These are phyloP conservation scores for Macaca mulatta DNA, from an alignment of 2,113 vertebrate genomes.

Conservation along the genomic window DNA sequence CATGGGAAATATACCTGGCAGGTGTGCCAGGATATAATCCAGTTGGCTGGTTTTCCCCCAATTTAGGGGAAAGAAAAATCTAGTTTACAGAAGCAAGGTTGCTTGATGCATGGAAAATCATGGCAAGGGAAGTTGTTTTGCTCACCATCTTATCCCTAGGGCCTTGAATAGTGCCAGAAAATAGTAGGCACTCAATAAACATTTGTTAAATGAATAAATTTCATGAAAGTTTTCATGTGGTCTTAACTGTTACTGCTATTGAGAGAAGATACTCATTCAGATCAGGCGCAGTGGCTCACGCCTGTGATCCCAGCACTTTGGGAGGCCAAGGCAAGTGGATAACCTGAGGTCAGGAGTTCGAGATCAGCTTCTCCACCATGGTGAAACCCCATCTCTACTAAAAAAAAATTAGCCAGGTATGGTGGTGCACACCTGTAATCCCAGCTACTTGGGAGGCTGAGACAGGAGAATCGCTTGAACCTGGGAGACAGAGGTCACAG, in stretches of 20 bases:
- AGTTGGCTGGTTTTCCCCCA: not conserved
- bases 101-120: not conserved
- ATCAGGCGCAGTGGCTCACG: too few species aligned
- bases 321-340: too few species aligned
- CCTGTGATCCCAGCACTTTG: too few species aligned
- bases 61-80: not conserved
- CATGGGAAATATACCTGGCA: not conserved
- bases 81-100: not conserved
- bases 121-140: not conserved
- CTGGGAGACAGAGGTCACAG: too few species aligned
- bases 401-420: too few species aligned
- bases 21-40: not conserved
- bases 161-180: not conserved
- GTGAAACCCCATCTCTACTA: too few species aligned
- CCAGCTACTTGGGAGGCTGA: too few species aligned
- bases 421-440: too few species aligned
- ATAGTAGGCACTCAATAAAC: not conserved
- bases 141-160: not conserved
- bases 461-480: too few species aligned
- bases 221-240: not conserved
- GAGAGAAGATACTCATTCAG: not conserved
- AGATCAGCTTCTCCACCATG: too few species aligned
- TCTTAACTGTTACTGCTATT: not conserved
- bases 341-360: too few species aligned
- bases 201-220: not conserved